A percentile compares a stretch with the other conserved stretches of the same genome.
These are phyloP conservation scores for Lacanobia wlatinum DNA, from an alignment of 2,888 invertebrate genomes.

Conservation along the genomic window DNA sequence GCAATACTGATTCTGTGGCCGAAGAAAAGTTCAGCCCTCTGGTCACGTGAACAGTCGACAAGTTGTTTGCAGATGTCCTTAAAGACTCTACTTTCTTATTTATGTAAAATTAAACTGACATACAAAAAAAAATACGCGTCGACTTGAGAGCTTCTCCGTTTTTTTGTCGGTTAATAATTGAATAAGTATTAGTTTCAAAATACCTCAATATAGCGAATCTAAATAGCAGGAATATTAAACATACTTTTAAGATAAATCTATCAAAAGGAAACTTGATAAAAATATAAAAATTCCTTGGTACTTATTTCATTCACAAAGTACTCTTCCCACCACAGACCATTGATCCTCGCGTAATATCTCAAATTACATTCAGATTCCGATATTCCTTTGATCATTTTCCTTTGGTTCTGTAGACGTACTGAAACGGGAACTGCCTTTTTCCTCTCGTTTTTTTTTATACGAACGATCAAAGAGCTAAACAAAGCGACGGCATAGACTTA, in stretches of 20 bases:
- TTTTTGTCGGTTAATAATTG: too few species aligned
- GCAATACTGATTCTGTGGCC: too few species aligned
- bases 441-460: conserved; percentile 1
- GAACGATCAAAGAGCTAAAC: conserved; percentile 36
- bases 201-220: too few species aligned
- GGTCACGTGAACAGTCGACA: too few species aligned
- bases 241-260: neutral
- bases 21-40: too few species aligned
- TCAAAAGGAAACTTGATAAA: neutral
- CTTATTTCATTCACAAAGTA: conserved; percentile 9
- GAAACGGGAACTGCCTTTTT: conserved; percentile 18
- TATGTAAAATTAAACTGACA: neutral
- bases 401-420: conserved; percentile 5
- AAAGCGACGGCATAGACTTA: neutral
- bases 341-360: conserved; percentile 22
- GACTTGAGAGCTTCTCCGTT: too few species aligned
- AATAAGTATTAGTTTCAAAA: neutral
- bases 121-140: too few species aligned
- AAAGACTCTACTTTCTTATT: too few species aligned
- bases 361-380: conserved; percentile 32
- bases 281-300: neutral
- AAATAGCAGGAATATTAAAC: too few species aligned
- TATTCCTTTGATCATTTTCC: conserved; percentile 40
- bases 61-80: too few species aligned
- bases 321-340: conserved; percentile 10